Conservation (phyloP, 23 tunicate genomes). For the Oikopleura dioica region DNA sequence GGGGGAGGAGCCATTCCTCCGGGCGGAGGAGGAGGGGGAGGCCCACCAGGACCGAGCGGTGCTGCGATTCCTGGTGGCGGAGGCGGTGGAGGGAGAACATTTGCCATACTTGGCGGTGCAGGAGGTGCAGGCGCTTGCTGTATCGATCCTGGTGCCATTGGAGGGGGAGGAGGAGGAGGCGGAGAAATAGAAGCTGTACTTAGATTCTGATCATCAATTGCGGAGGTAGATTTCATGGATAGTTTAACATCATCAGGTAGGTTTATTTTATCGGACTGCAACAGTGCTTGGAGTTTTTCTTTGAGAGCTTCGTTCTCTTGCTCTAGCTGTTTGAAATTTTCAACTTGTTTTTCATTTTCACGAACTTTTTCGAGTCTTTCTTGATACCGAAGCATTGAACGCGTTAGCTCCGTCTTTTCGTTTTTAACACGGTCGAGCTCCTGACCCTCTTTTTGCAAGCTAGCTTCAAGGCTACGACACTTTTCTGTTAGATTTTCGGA, state of each 20-base stretch:
- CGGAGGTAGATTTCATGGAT: background rate
- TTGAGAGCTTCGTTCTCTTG: background rate
- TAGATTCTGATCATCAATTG: too few species aligned
- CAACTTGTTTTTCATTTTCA: constrained; percentile 5
- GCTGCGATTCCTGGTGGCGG: constrained; percentile 22
- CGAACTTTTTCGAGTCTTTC: background rate
- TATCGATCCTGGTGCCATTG: background rate
- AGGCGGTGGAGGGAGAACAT: background rate
- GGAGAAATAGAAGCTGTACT: constrained; percentile 14
- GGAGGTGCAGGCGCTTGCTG: constrained; percentile 9
- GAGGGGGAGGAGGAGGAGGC: constrained; percentile 22
- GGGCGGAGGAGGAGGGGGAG: constrained; percentile 49
- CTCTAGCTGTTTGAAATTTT: background rate
- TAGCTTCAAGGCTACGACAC: background rate
- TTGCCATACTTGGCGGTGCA: constrained; percentile 32
- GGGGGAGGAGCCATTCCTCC: constrained; percentile 48
- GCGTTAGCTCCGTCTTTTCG: background rate
- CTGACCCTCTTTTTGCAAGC: background rate
- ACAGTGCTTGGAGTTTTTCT: background rate
- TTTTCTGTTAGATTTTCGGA: background rate
- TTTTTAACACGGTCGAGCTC: constrained; percentile 2
- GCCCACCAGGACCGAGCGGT: constrained; percentile 31
- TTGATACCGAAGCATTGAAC: background rate
- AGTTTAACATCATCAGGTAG: constrained; percentile 48
- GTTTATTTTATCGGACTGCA: constrained; percentile 11